Conservation (phyloP, 2,797 vertebrate species). For the Ispidina picta region DNA sequence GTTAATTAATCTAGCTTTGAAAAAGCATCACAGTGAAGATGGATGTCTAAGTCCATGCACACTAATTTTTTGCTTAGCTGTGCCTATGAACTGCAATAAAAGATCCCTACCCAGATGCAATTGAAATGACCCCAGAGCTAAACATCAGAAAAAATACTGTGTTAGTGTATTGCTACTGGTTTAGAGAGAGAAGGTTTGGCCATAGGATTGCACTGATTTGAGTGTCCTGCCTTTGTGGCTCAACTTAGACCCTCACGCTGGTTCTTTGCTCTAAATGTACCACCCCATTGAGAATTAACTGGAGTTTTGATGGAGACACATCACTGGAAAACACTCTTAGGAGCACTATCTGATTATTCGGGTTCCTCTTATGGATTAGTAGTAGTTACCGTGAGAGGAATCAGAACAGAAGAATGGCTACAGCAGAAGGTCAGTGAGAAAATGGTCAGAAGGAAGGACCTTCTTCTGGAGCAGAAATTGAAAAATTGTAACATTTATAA, state of each 20-base stretch:
- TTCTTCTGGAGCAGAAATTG: background rate
- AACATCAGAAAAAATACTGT: background rate
- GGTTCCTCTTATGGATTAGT: background rate
- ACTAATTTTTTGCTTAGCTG: background rate
- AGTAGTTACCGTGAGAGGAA: background rate
- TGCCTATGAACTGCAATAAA: background rate
- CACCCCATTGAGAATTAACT: background rate
- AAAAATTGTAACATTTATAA: background rate
- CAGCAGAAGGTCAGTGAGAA: background rate
- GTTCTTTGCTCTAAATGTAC: background rate
- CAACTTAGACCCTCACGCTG: background rate
- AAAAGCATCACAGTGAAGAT: background rate
- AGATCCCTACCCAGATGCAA: background rate
- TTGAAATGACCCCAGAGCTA: background rate
- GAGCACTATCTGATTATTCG: background rate
- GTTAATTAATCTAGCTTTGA: background rate
- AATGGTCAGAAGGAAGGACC: background rate
- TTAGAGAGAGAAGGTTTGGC: background rate
- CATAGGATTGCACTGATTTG: background rate
- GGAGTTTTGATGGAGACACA: background rate
- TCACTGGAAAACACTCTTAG: background rate
- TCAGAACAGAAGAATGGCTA: fast-evolving
- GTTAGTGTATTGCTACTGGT: fast-evolving
- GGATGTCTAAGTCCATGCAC: background rate
- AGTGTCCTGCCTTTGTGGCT: background rate